Evolutionary conservation across 2,113 vertebrate genomes (phyloP), one percentile per base, ranked within the genome.

Genomic region (Psilopogon haemacephalus): DNA sequence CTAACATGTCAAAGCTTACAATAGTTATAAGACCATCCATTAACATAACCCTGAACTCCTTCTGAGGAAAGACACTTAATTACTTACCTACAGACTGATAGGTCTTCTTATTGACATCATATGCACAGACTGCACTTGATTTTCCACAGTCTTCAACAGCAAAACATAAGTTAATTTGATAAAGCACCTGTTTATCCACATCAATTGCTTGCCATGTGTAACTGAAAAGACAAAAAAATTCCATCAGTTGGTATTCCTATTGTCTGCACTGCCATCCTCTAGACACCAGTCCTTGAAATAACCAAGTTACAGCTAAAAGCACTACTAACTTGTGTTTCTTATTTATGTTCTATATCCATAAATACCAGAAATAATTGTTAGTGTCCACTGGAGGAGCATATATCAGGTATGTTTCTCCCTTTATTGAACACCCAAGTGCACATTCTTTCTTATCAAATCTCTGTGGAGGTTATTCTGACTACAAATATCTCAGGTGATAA

Each of bases 141-240:
- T 16, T 0, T 50, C 96, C 98, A 85, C 99, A 99, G 16, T 60
- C 75, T 44, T 97, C 67, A 11, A 94, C 4, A 6, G 92, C 94
- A 55, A 67, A 96, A 68, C 98, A 99, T 18, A 98, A 90, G 90
- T 96, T 99, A 84, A 99, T 96, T 59, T 98, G 98, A 97, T 99
- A 99, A 72, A 93, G 95, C 20, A 98, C 93, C 1, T 96, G 94
- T 52, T 94, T 98, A 88, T 98, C 97, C 68, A 84, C 74, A 96
- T 99, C 98, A 69, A 98, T 97, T 52, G 98, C 98, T 97, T 99
- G 95, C 99, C 99, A 99, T 40, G 98, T 98, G 81, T 98, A 98
- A 74, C 99, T 99, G 95, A 59, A 98, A 97, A 94, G 76, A 44
- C 15, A 84, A n/a, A 91, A 58, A 79, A 84, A 44, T 30, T 4